Base-by-base conservation (phyloP, 2,888 invertebrate genomes). In the Caradrina clavipalpis region DNA sequence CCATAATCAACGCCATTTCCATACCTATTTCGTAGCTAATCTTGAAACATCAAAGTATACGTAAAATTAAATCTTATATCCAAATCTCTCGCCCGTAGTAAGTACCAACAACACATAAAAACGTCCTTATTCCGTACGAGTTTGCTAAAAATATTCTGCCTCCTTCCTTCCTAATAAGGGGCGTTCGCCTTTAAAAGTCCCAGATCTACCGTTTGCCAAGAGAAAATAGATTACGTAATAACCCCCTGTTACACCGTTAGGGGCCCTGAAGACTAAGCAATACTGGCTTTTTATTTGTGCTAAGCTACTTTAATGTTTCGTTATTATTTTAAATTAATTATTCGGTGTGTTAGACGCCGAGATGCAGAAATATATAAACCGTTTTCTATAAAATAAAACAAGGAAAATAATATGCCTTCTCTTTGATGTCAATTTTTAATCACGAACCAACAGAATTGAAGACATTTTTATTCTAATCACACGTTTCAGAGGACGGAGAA, bases 151-250 rank as follows among this genome's bases (percentile, higher is more conserved):
- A 72, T 83, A 75, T 75, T 77, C 72, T 64, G 66, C 70, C 64
- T 68, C 51, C 71, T 61, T 71, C 68, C 61, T 60, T 58, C 60
- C 72, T 87, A 87, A 86, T 86, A 87, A 85, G 78, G 78, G 82
- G 66, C 76, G 80, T 81, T 72, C 71, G 79, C 83, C 79, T 86
- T 87, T 82, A 86, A 84, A 86, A 84, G 76, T 83, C 84, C 74
- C 80, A 74, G 80, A 80, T 77, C 78, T 67, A 73, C 74, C 80
- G 70, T 84, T 83, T 78, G 81, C 72, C 70, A 82, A 81, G 75
- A 81, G 80, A 81, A 89, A 90, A 86, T 85, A 87, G 84, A 88
- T 90, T 88, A 88, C 79, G 71, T 81, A 69, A 76, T 69, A 67
- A 78, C 61, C 69, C 69, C 59, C 58, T 76, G 69, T 77, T 70